Conservation (phyloP, 2,797 vertebrate genomes). For the Siniperca undulata region DNA sequence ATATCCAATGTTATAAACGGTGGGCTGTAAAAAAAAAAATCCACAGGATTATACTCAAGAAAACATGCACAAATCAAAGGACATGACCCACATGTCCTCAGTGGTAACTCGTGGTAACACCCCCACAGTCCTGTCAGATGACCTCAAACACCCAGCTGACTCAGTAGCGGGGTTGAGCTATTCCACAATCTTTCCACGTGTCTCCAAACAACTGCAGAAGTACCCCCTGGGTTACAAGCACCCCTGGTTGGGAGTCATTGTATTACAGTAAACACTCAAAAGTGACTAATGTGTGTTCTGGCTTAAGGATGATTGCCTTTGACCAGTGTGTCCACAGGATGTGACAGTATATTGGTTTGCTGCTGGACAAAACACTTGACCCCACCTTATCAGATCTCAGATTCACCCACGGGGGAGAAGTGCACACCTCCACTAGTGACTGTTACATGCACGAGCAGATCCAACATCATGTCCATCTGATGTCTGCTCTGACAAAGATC, state of each 20-base stretch:
- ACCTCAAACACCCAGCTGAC: too few relatives aligned
- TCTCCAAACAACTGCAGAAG: background rate
- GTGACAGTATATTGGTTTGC: background rate
- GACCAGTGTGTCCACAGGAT: background rate
- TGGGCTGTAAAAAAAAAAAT: background rate
- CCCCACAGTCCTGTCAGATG: too few relatives aligned
- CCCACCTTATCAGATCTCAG: background rate
- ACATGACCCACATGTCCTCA: background rate
- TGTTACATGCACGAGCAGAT: background rate
- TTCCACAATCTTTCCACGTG: background rate
- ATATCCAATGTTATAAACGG: background rate
- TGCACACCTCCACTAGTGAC: background rate
- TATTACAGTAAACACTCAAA: constrained; percentile 5
- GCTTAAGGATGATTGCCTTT: background rate
- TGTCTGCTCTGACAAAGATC: background rate
- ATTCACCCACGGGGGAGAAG: constrained; percentile 13
- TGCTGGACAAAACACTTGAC: background rate
- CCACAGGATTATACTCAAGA: background rate
- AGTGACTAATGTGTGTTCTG: background rate
- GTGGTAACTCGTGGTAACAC: background rate
- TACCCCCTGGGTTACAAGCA: too few relatives aligned
- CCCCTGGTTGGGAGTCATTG: background rate
- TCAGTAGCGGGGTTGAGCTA: background rate
- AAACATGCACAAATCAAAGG: background rate
- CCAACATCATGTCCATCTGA: background rate